Evolutionary conservation across 2,113 vertebrate species (phyloP).

Genomic region (Leucopsar rothschildi): DNA sequence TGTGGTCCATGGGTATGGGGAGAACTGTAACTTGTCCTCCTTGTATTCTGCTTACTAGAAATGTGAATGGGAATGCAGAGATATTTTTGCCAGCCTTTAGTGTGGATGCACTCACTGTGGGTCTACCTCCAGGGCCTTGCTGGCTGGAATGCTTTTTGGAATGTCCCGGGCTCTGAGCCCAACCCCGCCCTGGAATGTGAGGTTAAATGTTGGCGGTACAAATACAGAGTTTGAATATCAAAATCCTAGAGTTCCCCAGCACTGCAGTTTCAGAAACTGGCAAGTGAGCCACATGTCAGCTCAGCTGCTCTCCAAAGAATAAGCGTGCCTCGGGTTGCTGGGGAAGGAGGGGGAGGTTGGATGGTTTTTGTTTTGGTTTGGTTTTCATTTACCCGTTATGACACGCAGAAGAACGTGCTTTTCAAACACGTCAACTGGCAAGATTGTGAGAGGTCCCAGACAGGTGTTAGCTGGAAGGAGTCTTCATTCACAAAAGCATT

Average conservation of each 20-base stretch:
- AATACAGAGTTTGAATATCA: conserved; percentile 37
- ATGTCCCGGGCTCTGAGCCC: conserved; percentile 57
- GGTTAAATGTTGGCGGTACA: conserved; percentile 29
- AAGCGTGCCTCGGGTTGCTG: background rate
- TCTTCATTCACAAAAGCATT: conserved; percentile 8
- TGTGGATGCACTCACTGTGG: background rate
- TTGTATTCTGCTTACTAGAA: background rate
- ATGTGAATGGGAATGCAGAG: background rate
- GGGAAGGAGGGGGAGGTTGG: background rate
- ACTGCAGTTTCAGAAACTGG: conserved; percentile 32
- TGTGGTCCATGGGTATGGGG: background rate
- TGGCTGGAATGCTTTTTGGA: conserved; percentile 59
- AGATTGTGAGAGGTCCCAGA: background rate
- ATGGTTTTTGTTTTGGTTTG: background rate
- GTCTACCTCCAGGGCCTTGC: conserved; percentile 52
- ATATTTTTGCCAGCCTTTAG: background rate
- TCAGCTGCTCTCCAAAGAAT: conserved; percentile 51
- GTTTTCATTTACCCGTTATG: background rate
- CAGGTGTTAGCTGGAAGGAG: conserved; percentile 21
- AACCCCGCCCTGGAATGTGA: conserved; percentile 58
- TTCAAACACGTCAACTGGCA: background rate
- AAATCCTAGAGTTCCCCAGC: conserved; percentile 28
- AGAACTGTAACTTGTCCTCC: background rate
- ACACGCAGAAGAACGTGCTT: background rate
- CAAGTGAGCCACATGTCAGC: conserved; percentile 6